Evolutionary conservation across 2,113 vertebrate genomes (phyloP).

Genomic region (Plotosus lineatus): DNA sequence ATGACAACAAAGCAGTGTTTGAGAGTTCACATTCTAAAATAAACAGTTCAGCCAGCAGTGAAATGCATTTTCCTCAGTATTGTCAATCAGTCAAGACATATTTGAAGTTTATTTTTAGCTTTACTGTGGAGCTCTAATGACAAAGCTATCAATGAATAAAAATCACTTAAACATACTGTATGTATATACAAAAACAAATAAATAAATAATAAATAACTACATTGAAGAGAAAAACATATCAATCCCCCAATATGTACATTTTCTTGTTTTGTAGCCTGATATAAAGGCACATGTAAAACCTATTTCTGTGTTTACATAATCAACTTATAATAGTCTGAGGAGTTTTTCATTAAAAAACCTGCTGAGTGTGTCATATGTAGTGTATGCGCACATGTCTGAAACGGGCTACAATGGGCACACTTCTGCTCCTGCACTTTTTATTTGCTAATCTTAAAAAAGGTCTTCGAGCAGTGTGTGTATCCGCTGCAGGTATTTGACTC

Average conservation of each 20-base stretch:
- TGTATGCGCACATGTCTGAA: not conserved
- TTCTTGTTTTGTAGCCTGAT: too few species aligned
- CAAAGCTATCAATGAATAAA: not conserved
- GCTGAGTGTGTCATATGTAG: not conserved
- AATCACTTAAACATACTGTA: not conserved
- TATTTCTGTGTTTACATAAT: too few species aligned
- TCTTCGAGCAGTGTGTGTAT: not conserved
- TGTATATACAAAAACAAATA: not conserved
- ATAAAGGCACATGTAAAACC: too few species aligned
- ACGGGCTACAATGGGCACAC: not conserved
- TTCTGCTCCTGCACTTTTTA: not conserved
- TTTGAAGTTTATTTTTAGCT: not conserved
- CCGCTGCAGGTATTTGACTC: slow-evolving; percentile 20
- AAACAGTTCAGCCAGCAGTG: not conserved
- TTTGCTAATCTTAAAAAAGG: not conserved
- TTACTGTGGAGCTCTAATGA: not conserved
- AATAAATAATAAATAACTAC: too few species aligned
- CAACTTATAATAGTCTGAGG: too few species aligned
- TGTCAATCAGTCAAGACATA: not conserved
- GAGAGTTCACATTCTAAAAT: not conserved
- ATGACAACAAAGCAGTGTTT: not conserved
- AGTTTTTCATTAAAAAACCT: too few species aligned
- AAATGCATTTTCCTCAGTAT: not conserved
- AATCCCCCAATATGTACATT: too few species aligned
- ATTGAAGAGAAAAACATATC: too few species aligned